Percentiles rank a stretch among this genome's conserved stretches.
Evolutionary conservation across 2,113 vertebrate species (phyloP).

Genomic region (Climacteris rufus): DNA sequence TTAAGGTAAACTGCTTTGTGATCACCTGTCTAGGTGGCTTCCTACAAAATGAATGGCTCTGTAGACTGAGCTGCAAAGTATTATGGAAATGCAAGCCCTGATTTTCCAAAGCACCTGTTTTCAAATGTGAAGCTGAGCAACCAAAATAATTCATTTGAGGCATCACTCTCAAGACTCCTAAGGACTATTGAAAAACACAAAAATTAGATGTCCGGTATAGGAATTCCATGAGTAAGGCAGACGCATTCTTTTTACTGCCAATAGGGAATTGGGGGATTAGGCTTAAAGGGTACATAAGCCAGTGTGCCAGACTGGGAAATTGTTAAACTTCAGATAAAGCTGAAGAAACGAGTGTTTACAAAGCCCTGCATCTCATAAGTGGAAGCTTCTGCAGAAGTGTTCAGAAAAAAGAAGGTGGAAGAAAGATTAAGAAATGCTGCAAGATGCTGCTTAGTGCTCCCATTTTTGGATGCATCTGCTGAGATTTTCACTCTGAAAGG

Average conservation of each 20-base stretch:
- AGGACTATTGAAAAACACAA: background rate
- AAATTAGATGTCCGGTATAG: fast-evolving
- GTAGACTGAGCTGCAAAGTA: background rate
- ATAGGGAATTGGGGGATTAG: background rate
- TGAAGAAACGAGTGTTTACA: background rate
- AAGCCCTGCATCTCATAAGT: background rate
- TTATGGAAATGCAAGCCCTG: background rate
- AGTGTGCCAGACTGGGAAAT: background rate
- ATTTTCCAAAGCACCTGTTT: background rate
- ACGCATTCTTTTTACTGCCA: background rate
- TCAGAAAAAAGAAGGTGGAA: background rate
- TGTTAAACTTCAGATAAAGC: background rate
- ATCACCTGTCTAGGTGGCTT: background rate
- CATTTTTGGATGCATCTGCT: background rate
- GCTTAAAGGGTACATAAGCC: background rate
- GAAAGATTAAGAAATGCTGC: background rate
- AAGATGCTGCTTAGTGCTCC: background rate
- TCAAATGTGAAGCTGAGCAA: background rate
- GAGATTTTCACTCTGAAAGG: background rate
- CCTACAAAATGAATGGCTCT: background rate
- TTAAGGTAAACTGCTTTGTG: background rate
- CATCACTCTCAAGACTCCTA: background rate
- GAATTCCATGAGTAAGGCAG: background rate
- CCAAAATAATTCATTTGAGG: background rate
- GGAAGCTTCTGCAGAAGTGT: background rate